Evolutionary conservation across 2,113 vertebrate genomes (phyloP), one percentile per base, ranked within the genome.

Genomic region (Sturnira hondurensis): DNA sequence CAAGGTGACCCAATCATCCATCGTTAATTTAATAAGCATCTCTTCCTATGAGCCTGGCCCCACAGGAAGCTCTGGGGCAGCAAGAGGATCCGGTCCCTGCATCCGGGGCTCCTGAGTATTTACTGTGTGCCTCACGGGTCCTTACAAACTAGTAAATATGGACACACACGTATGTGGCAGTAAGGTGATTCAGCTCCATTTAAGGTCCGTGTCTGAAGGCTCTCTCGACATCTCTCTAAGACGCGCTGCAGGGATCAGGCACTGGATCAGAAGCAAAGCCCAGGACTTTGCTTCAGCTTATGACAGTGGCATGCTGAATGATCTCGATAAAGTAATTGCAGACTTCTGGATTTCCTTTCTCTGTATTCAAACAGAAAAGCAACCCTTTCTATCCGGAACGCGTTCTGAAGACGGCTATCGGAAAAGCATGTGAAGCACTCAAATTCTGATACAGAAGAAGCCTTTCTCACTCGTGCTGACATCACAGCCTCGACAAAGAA

Each of bases 361-460:
- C 77, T n/a, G 20, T 63, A 83, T 88, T 91, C 85, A 93, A 61
- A 93, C 11, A 80, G 50, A 78, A 67, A 85, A 96, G 45, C 24
- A 67, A 56, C 78, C 84, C 61, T 83, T 89, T 63, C 67, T 61
- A 20, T 63, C 31, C 26, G 68, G 56, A 86, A 80, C 47, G 7
- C 11, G 5, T 43, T 19, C 63, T 47, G 9, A 58, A 77, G 71
- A 71, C 6, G 0, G 26, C 50, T 38, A 47, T 45, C 20, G n/a
- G 61, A 38, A 58, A 77, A 50, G 54, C 7, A 19, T 14, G 19
- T 19, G 41, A 78, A 36, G 20, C 38, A 36, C 20, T 50, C 0
- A 31, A 50, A 91, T 16, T 63, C 61, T 52, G 70, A 74, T n/a
- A 76, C 7, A 47, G 76, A 52, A 95, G 38, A 84, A 58, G 7